Evolutionary conservation across 2,113 vertebrate species (phyloP), one percentile per base, ranked within the genome.

Genomic region (Aegithalos caudatus): DNA sequence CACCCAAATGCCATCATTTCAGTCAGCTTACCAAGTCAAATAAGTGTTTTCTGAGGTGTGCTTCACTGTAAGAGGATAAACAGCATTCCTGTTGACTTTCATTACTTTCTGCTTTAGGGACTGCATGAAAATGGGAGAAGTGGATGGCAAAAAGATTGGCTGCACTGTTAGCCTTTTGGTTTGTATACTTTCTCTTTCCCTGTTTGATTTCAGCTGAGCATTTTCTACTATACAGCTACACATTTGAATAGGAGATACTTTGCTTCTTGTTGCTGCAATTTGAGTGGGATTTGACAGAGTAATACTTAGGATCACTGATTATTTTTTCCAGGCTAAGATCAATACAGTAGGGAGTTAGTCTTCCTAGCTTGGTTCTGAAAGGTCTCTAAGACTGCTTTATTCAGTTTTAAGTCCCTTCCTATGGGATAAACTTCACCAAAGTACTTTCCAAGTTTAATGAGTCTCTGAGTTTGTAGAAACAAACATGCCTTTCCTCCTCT

Each of bases 151-250:
- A 96, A 99, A 99, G 98, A 99, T 99, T 74, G 99, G 99, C 93
- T 99, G 99, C 88, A 99, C 99, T 11, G 99, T 99, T 96, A 99
- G 99, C 97, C 98, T 99, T 62, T 97, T 99, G 99, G 99, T 99
- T 95, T 96, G 99, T 98, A 96, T 45, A 33, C 38, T 37, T 92
- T 72, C 42, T 64, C 21, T 58, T 57, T 48, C 33, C 44, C 11
- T 58, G 90, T 80, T 57, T 47, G 1, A n/a, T 60, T 82, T 80
- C 47, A 81, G 6, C 50, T 77, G 38, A 85, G 31, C 38, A 53
- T 93, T 94, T 77, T 72, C 70, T 88, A 31, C 44, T 92, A 72
- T 54, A 29, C 6, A 82, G 64, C 31, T 73, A 29, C 37, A 74
- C 44, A 37, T 77, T 76, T 88, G 50, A 77, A 47, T 51, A 38